phyloP scores from a whole-genome alignment of 2,797 vertebrate species.

The Gallinago stenura region DNA sequence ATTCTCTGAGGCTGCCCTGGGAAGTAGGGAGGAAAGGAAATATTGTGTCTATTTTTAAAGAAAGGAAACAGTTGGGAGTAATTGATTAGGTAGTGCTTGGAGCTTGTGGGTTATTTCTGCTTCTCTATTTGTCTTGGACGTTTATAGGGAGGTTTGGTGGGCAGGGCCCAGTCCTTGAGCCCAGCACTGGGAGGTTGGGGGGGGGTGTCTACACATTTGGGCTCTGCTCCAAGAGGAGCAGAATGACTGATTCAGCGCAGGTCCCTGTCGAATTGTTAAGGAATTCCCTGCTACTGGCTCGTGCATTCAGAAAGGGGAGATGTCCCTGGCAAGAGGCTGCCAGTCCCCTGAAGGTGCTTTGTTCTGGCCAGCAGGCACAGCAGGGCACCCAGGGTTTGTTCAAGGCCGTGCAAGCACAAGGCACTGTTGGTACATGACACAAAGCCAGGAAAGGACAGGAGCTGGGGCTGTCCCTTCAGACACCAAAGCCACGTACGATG shows the following conservation, averaged over 20 bases:
- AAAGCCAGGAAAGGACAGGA: background rate
- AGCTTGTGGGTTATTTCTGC: background rate
- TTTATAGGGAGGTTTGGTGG: background rate
- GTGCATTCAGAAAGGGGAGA: background rate
- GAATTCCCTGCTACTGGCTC: background rate
- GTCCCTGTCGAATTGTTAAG: background rate
- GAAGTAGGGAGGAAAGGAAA: background rate
- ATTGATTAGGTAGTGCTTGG: background rate
- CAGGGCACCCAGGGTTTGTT: background rate
- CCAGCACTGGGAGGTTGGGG: background rate
- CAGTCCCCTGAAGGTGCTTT: background rate
- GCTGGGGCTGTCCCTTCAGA: background rate
- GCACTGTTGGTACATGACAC: background rate
- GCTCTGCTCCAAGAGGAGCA: background rate
- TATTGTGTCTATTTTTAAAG: background rate
- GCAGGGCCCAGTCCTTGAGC: background rate
- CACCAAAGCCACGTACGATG: background rate
- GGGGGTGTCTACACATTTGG: background rate
- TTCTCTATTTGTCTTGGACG: background rate
- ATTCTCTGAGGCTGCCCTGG: background rate
- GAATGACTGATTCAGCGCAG: background rate
- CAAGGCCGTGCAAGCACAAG: accelerated
- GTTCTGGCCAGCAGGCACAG: no score
- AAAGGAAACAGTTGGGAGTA: background rate
- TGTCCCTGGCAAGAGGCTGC: background rate